phyloP scores from a whole-genome alignment of 2,113 vertebrate genomes.

The Chamaetylas fuelleborni region DNA sequence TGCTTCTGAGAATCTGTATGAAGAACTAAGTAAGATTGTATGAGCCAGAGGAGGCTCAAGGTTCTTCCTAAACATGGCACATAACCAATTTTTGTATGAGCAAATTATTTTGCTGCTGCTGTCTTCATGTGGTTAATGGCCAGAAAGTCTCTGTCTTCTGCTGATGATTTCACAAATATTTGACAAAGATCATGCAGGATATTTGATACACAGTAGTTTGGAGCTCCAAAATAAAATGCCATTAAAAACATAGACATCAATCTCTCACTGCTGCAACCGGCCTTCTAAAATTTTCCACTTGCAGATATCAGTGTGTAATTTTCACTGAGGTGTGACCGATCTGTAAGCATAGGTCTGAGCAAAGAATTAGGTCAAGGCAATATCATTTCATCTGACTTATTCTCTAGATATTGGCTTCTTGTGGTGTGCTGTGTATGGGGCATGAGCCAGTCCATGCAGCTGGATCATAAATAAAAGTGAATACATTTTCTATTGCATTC shows the following conservation, averaged over 20 bases:
- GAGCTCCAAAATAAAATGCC: background rate
- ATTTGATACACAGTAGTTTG: background rate
- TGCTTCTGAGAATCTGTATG: background rate
- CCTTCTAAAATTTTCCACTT: background rate
- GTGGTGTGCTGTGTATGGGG: background rate
- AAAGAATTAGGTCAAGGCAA: background rate
- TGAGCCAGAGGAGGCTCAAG: background rate
- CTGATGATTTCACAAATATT: background rate
- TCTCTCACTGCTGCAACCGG: background rate
- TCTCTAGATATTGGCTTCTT: background rate
- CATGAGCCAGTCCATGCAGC: background rate
- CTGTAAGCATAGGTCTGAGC: background rate
- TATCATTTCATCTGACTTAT: background rate
- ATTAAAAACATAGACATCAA: background rate
- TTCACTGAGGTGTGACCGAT: background rate
- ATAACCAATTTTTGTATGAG: background rate
- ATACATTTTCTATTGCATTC: accelerated
- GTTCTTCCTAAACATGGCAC: background rate
- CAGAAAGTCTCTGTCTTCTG: background rate
- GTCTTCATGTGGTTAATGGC: background rate
- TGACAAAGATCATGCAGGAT: background rate
- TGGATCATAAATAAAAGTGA: background rate
- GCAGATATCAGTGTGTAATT: background rate
- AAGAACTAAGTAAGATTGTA: background rate
- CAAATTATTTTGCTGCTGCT: background rate